Evolutionary conservation across 2,113 vertebrate genomes (phyloP), one percentile per base, ranked within the genome.

Genomic region (Ammodytes dubius): DNA sequence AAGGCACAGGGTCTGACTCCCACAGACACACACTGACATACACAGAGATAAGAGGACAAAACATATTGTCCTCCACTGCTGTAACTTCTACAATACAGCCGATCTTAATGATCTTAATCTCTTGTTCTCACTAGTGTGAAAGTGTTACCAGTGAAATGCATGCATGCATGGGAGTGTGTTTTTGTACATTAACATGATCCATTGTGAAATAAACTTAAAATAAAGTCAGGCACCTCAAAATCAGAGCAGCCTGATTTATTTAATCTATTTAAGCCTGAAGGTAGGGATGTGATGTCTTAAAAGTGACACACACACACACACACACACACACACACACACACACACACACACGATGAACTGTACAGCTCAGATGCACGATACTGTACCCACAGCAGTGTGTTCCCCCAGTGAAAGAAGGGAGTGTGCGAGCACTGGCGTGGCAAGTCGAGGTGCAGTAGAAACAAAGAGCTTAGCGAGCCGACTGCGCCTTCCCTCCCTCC

Each of bases 381-480:
- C 76, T 83, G 74, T 84, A 89, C 74, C 52, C 50, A 60, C 58
- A 80, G 50, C 65, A 74, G 68, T 5, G 13, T 39, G 73, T 73
- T 56, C 74, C 71, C 60, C 64, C 46, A 9, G 68, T 57, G 64
- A 86, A 79, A 71, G 70, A 35, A 61, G 65, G 65, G 73, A 82
- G 82, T 74, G 66, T 81, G 77, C 2, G 13, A 79, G 74, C 70
- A 40, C 37, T 56, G 53, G 68, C 45, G 15, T 45, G 67, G 81
- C 74, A 64, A 85, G 77, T 57, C 56, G 65, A 81, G 87, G 83
- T 82, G 89, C 89, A 90, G 85, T 43, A 86, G 88, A 91, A 89
- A 94, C 91, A 94, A 93, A 94, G 90, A 92, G 88, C 88, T 91
- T 82, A 83, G 86, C 80, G 15, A 89, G 79, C 88, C 56, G 35